Percentiles rank a stretch among this genome's conserved stretches.
phyloP scores from a whole-genome alignment of 2,113 vertebrate genomes.

The Podarcis raffonei region DNA sequence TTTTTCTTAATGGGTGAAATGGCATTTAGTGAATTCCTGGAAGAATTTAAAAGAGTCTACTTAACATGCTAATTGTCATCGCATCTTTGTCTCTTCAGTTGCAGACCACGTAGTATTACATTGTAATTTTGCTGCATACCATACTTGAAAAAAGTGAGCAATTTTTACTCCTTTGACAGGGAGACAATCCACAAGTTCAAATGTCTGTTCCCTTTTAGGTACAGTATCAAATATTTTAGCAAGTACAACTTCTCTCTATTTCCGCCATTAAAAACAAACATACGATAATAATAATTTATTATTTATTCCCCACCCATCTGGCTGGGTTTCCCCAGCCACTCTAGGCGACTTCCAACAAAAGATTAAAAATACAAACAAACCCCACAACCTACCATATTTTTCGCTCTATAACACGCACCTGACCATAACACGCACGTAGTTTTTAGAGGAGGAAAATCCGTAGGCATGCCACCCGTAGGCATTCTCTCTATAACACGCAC shows the following conservation, averaged over 20 bases:
- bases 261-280: conserved; percentile 11
- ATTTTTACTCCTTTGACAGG: neutral
- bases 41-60: conserved; percentile 38
- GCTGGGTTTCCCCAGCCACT: no score
- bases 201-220: conserved; percentile 40
- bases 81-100: conserved; percentile 21
- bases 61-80: conserved; percentile 47
- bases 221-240: conserved; percentile 22
- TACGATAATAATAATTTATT: no score
- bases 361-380: no score
- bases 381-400: no score
- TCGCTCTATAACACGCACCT: no score
- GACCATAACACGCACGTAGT: no score
- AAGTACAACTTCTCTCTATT: conserved; percentile 38
- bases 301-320: no score
- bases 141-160: neutral
- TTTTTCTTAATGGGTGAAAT: neutral
- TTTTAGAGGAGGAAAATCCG: no score
- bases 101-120: neutral
- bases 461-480: no score
- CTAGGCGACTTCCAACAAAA: no score
- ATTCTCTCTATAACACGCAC: no score
- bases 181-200: neutral
- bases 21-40: neutral
- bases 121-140: conserved; percentile 28